A percentile compares a stretch with the other conserved stretches of the same genome.
Evolutionary conservation across 23 tunicate species (phyloP).

Genomic region (Phallusia fumigata): DNA sequence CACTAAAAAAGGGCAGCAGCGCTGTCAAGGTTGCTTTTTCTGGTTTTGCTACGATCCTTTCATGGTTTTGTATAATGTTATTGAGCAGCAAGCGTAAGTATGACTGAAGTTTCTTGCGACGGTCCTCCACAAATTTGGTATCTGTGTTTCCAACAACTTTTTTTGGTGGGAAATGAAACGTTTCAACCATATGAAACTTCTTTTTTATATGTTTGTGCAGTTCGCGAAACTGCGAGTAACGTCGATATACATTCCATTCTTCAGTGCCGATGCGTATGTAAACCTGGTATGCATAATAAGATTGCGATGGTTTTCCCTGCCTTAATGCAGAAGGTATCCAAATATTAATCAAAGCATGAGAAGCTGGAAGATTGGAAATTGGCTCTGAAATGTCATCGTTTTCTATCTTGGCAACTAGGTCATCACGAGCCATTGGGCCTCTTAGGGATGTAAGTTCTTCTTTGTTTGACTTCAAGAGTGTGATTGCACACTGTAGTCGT

Average conservation of each 20-base stretch:
- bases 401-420: conserved; percentile 57
- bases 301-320: conserved; percentile 77
- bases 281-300: conserved; percentile 84
- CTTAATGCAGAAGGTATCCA: conserved; percentile 89
- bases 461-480: conserved; percentile 64
- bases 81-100: conserved; percentile 80
- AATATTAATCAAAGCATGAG: conserved; percentile 76
- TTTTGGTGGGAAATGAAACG: conserved; percentile 84
- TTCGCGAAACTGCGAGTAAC: conserved; percentile 83
- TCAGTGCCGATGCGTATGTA: conserved; percentile 75
- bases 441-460: conserved; percentile 78
- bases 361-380: conserved; percentile 17
- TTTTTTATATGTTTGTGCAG: conserved; percentile 66
- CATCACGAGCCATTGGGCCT: conserved; percentile 91
- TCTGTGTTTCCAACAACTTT: conserved; percentile 74
- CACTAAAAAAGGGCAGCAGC: conserved; percentile 79
- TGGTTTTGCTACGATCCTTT: conserved; percentile 54
- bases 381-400: conserved; percentile 50
- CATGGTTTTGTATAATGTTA: conserved; percentile 69
- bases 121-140: conserved; percentile 75
- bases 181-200: conserved; percentile 53
- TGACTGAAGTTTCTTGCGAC: conserved; percentile 65
- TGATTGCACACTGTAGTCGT: conserved; percentile 60
- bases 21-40: conserved; percentile 55
- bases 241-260: conserved; percentile 93